Percentiles rank a stretch among this genome's conserved stretches.
Evolutionary conservation across 1,140 invertebrate species (phyloP).

Genomic region (Wiebesia pumilae): DNA sequence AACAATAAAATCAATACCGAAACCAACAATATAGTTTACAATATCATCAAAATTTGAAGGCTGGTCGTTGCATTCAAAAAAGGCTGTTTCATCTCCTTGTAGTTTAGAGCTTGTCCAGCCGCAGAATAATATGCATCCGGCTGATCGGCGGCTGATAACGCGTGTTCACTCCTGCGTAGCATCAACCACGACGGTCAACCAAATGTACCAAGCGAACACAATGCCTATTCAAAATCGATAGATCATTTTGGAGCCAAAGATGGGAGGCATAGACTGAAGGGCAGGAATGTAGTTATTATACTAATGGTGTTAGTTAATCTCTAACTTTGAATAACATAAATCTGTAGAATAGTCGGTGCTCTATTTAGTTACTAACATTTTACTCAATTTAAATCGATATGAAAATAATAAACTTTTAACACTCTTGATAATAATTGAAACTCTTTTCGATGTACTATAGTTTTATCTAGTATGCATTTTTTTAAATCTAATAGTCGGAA

Average conservation of each 20-base stretch:
- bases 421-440: too few species aligned
- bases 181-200: constrained; percentile 68
- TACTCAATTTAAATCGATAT: neutral
- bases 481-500: too few species aligned
- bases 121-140: constrained; percentile 69
- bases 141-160: constrained; percentile 73
- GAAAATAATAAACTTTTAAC: too few species aligned
- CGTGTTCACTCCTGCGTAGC: constrained; percentile 62
- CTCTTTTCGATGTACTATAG: too few species aligned
- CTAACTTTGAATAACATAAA: neutral
- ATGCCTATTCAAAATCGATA: constrained; percentile 72
- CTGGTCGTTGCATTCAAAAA: too few species aligned
- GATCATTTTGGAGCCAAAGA: constrained; percentile 64
- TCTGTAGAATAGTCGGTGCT: neutral
- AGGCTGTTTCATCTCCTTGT: too few species aligned
- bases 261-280: neutral
- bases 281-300: neutral
- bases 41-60: too few species aligned
- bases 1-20: too few species aligned
- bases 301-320: neutral
- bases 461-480: too few species aligned
- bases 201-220: constrained; percentile 68
- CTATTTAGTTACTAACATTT: neutral
- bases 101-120: too few species aligned
- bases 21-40: too few species aligned